phyloP scores from a whole-genome alignment of 2,888 invertebrate species.

The Capitulum mitella region DNA sequence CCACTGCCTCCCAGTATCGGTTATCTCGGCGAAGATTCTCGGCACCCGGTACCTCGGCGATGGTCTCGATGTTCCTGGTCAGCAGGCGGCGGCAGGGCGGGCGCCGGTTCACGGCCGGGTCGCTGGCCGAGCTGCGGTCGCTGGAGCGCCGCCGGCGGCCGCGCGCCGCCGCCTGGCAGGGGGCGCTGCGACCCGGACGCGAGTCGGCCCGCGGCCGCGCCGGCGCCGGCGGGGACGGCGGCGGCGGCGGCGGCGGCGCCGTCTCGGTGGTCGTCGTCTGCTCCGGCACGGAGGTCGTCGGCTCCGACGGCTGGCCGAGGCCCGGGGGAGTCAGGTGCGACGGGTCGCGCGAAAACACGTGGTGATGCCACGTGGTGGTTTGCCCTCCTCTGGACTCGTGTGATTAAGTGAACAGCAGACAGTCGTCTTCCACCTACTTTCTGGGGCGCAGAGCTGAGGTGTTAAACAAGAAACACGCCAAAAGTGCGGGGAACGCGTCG shows the following conservation, averaged over 20 bases:
- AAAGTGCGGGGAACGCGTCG: too few species aligned
- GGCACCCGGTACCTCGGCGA: constrained; percentile 24
- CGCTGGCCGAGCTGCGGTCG: background rate
- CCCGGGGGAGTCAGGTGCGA: background rate
- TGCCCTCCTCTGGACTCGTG: too few species aligned
- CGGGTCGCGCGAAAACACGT: background rate
- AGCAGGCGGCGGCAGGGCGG: background rate
- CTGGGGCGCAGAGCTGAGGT: too few species aligned
- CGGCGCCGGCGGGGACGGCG: background rate
- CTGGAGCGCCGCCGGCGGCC: background rate
- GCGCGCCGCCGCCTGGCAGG: background rate
- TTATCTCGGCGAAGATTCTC: too few species aligned
- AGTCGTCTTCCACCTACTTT: too few species aligned
- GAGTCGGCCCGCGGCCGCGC: background rate
- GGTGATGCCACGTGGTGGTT: background rate
- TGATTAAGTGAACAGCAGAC: too few species aligned
- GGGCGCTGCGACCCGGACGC: background rate
- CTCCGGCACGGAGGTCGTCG: background rate
- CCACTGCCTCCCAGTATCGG: too few species aligned
- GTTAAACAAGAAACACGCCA: too few species aligned
- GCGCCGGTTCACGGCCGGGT: background rate
- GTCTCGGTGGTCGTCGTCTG: background rate
- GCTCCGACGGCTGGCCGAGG: background rate
- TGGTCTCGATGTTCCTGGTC: constrained; percentile 16
- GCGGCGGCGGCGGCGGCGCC: background rate